These are phyloP conservation scores for Apeira syringaria DNA, from an alignment of 2,888 invertebrate genomes.

Conservation along the genomic window DNA sequence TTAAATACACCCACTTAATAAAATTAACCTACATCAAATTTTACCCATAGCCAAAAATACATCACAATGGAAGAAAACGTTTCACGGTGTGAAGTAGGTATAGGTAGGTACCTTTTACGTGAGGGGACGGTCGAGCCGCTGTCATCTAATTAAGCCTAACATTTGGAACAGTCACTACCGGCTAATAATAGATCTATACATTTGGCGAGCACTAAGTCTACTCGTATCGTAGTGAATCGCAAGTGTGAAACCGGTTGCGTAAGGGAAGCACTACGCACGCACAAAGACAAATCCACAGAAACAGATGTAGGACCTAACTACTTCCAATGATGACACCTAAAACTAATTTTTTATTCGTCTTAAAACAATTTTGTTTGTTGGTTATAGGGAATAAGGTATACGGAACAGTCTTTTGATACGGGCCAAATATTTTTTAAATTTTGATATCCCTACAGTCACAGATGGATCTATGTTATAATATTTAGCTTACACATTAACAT, in stretches of 20 bases:
- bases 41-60: too few relatives aligned
- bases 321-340: conserved; percentile 58
- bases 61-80: too few relatives aligned
- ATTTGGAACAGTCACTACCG: conserved; percentile 82
- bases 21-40: too few relatives aligned
- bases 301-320: conserved; percentile 46
- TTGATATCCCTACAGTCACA: conserved; percentile 75
- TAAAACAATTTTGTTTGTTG: conserved; percentile 65
- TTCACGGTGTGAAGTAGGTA: too few relatives aligned
- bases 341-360: conserved; percentile 54
- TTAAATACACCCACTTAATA: too few relatives aligned
- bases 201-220: conserved; percentile 81
- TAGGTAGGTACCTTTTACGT: too few relatives aligned
- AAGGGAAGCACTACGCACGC: conserved; percentile 16
- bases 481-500: conserved; percentile 60
- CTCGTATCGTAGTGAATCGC: conserved; percentile 65
- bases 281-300: conserved; percentile 61
- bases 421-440: conserved; percentile 84
- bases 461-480: conserved; percentile 67
- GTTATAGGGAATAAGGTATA: conserved; percentile 83
- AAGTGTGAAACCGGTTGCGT: conserved; percentile 26
- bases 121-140: conserved; percentile 54
- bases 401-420: conserved; percentile 88
- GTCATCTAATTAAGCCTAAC: conserved; percentile 75
- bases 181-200: conserved; percentile 80